phyloP scores from a whole-genome alignment of 2,888 invertebrate species.

The Xestia xanthographa region DNA sequence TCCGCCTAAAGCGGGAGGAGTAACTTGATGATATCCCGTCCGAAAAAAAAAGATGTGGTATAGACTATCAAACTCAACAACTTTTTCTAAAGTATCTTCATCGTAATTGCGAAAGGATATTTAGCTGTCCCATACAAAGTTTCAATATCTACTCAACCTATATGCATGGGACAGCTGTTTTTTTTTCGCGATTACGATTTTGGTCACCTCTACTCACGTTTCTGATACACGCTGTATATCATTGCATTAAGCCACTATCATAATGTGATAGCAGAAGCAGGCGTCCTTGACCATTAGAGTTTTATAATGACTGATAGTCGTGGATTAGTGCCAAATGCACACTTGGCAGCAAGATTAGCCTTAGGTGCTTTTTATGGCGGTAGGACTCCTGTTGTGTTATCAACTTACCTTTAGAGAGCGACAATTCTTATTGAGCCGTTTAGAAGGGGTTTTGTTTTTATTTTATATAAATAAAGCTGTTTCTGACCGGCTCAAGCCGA shows the following conservation, averaged over 20 bases:
- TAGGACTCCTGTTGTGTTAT: neutral
- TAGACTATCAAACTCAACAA: neutral
- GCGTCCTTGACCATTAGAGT: slow-evolving; percentile 33
- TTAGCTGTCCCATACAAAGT: neutral
- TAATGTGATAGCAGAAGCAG: slow-evolving; percentile 3
- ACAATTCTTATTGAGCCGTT: neutral
- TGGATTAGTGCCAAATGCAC: slow-evolving; percentile 46
- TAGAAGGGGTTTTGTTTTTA: neutral
- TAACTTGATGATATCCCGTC: too few species aligned
- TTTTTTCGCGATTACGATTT: too few species aligned
- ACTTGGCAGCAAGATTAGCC: slow-evolving; percentile 27
- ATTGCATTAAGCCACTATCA: slow-evolving; percentile 26
- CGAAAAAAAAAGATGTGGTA: too few species aligned
- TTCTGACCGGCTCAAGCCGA: neutral
- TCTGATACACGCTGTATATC: neutral
- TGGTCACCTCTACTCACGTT: too few species aligned
- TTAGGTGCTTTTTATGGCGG: slow-evolving; percentile 2
- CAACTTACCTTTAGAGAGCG: neutral
- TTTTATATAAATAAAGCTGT: neutral
- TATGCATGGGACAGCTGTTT: neutral
- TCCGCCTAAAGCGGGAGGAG: too few species aligned
- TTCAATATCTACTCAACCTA: neutral
- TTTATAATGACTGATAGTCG: slow-evolving; percentile 21
- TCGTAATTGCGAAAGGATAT: neutral
- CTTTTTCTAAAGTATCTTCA: neutral